Evolutionary conservation across 2,797 vertebrate genomes (phyloP).

Genomic region (Benthosema pterotum): DNA sequence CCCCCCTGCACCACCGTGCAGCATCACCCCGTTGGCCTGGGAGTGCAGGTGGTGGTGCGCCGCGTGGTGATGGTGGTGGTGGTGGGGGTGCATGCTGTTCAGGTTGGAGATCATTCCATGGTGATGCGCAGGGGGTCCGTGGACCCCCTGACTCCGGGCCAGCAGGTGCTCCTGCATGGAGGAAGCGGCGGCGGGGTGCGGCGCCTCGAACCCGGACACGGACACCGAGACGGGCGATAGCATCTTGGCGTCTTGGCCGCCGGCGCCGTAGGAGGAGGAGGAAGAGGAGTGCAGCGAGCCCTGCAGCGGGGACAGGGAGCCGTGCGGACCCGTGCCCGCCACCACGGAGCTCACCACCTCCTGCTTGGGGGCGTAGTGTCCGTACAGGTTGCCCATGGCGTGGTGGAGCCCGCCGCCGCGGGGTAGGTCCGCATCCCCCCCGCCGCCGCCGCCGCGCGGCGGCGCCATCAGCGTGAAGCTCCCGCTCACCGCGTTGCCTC

Average conservation of each 20-base stretch:
- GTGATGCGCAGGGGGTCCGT: slow-evolving; percentile 60
- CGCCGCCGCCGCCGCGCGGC: no score
- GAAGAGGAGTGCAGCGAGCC: no score
- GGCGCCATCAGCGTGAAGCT: slow-evolving; percentile 89
- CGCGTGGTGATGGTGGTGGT: slow-evolving; percentile 86
- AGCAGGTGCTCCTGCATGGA: slow-evolving; percentile 92
- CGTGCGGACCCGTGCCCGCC: slow-evolving; percentile 88
- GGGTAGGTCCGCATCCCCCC: no score
- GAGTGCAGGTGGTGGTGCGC: slow-evolving; percentile 79
- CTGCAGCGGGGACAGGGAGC: slow-evolving; percentile 89
- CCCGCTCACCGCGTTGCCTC: slow-evolving; percentile 88
- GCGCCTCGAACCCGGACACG: no score
- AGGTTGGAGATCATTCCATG: slow-evolving; percentile 89
- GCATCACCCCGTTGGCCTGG: slow-evolving; percentile 83
- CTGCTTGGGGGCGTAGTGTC: slow-evolving; percentile 90
- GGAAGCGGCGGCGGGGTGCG: slow-evolving; percentile 68
- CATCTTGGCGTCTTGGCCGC: slow-evolving; percentile 82
- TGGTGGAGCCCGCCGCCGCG: no score
- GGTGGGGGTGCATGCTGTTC: slow-evolving; percentile 89
- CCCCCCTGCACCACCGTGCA: slow-evolving; percentile 86
- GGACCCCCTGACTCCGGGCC: slow-evolving; percentile 87
- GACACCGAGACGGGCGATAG: slow-evolving; percentile 80
- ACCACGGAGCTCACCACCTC: slow-evolving; percentile 86
- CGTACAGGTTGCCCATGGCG: slow-evolving; percentile 93
- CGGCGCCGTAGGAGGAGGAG: no score